Percentiles rank a stretch among this genome's conserved stretches.
phyloP scores from a whole-genome alignment of 2,888 invertebrate genomes.

The Lomographa bimaculata region DNA sequence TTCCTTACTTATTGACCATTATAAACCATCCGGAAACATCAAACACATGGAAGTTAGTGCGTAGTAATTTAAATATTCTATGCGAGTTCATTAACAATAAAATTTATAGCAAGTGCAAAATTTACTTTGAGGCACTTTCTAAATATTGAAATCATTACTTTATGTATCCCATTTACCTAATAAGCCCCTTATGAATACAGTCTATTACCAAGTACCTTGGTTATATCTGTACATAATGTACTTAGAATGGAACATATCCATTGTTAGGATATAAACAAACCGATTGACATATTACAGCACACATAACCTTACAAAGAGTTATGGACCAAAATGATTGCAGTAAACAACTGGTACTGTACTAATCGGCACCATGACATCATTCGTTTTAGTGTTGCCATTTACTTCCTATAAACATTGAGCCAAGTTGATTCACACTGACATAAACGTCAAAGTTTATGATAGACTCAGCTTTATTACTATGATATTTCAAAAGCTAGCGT shows the following conservation, averaged over 20 bases:
- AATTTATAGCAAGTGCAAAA: too few species aligned
- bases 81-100: too few species aligned
- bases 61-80: too few species aligned
- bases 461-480: slow-evolving; percentile 12
- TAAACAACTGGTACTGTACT: slow-evolving; percentile 6
- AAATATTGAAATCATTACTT: too few species aligned
- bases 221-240: not conserved
- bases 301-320: slow-evolving; percentile 3
- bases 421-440: slow-evolving; percentile 17
- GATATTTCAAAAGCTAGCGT: slow-evolving; percentile 7
- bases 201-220: too few species aligned
- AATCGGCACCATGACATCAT: slow-evolving; percentile 26
- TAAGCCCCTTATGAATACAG: too few species aligned
- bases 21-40: too few species aligned
- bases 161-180: too few species aligned
- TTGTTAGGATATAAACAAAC: not conserved
- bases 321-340: not conserved
- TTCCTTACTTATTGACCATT: too few species aligned
- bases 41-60: too few species aligned
- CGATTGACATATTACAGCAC: too few species aligned
- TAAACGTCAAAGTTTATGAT: slow-evolving; percentile 22
- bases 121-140: too few species aligned
- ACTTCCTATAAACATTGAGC: slow-evolving; percentile 9
- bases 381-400: slow-evolving; percentile 15
- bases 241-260: not conserved